Conservation (phyloP, 2,888 invertebrate species). For the Cheilosia grossa region DNA sequence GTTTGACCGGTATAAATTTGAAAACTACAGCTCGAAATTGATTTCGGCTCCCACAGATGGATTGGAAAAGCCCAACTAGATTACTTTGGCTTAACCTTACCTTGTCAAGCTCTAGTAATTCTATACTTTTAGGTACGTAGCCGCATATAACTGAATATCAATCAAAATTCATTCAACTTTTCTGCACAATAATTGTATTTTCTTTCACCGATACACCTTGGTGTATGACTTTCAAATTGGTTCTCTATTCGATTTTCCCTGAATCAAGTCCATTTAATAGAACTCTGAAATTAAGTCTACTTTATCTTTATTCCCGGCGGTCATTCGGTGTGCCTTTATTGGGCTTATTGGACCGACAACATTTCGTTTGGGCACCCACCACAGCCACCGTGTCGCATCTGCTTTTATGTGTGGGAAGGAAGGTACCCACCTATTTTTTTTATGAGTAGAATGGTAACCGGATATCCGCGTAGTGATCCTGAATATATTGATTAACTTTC, state of each 20-base stretch:
- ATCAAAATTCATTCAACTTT: not conserved
- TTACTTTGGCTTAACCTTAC: too few species aligned
- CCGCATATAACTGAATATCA: not conserved
- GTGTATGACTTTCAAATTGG: conserved; percentile 25
- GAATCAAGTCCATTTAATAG: conserved; percentile 41
- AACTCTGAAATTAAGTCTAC: conserved; percentile 39
- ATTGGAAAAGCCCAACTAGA: too few species aligned
- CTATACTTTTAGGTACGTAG: too few species aligned
- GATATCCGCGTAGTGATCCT: conserved; percentile 61
- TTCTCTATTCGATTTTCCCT: conserved; percentile 6
- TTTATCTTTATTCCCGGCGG: conserved; percentile 63
- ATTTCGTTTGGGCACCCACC: not conserved
- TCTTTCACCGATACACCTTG: not conserved
- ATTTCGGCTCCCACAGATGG: too few species aligned
- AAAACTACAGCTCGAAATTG: too few species aligned
- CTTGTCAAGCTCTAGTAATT: too few species aligned
- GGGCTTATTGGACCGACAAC: conserved; percentile 44
- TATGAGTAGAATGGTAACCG: conserved; percentile 41
- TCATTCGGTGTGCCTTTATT: conserved; percentile 59
- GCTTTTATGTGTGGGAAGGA: conserved; percentile 4
- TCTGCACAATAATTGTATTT: too few species aligned
- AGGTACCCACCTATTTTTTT: conserved; percentile 6
- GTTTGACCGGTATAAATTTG: too few species aligned
- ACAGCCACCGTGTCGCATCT: conserved; percentile 5
- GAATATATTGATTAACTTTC: conserved; percentile 69